Base-by-base conservation (phyloP, 2,797 vertebrate species). In the Enteromius thamalakanensis region DNA sequence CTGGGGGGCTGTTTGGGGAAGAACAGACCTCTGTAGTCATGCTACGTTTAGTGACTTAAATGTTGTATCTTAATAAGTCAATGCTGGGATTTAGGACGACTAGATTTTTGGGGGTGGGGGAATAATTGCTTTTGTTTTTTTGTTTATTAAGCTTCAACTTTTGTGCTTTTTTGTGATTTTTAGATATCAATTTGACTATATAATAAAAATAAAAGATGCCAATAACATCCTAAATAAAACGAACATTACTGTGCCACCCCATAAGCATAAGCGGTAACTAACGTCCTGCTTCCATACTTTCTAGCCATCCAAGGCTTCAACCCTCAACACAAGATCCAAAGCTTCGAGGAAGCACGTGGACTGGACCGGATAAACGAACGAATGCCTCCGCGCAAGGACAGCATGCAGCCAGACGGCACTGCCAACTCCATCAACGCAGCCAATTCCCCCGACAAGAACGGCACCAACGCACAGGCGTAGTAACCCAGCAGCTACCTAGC, bases 321-420 rank as follows among this genome's bases (percentile, higher is more conserved):
- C 0, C 95, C 96, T 0, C 96, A 96, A 93, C 96, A 96, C 92
- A 97, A 96, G 94, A 98, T 99, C 92, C 96, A 97, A 92, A 98
- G 96, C 89, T 99, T 99, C 84, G 98, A 99, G 90, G 97, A 99
- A 91, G 98, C 98, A 0, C 91, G 97, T 7, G 98, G 97, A 32
- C 92, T 99, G 91, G 98, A 99, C 88, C 96, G 96, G 81, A 97
- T 99, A 89, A 99, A 99, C 76, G 98, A 99, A 88, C 92, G 97
- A 74, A 99, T 99, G 98, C 98, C 98, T 0, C 98, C 98, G 0
- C 96, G 97, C 87, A 93, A 93, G 7, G 96, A 94, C 87, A 94
- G 95, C 90, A 91, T 90, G 17, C 92, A 93, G 87, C 86, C 89
- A 0, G 96, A 97, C 21, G 92, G 94, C 51, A 34, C 92, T 0